Percentiles rank a stretch among this genome's conserved stretches.
Conservation (phyloP, 2,888 invertebrate species). For the Strigamia transsilvanica region DNA sequence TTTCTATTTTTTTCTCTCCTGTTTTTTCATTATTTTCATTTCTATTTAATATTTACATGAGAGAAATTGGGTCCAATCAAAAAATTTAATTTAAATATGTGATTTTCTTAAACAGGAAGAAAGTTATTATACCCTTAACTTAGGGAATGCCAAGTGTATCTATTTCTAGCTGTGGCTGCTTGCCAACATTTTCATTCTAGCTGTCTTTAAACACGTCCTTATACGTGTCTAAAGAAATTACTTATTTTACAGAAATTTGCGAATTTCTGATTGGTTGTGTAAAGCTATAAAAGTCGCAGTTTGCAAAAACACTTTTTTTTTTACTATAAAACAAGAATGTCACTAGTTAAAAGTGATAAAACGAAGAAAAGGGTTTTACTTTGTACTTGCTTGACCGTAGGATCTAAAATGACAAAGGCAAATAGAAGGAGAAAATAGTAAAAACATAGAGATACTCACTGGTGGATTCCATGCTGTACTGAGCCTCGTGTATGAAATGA, state of each 20-base stretch:
- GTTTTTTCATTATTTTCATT: background rate
- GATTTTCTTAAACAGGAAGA: slow-evolving; percentile 13
- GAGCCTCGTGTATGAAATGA: background rate
- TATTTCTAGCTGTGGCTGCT: background rate
- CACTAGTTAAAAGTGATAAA: too few relatives aligned
- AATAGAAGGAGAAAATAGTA: background rate
- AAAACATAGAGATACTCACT: background rate
- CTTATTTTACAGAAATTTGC: too few relatives aligned
- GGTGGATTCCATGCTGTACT: slow-evolving; percentile 2
- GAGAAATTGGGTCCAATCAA: background rate
- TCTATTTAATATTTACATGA: too few relatives aligned
- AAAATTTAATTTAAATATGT: background rate
- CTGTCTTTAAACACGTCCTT: slow-evolving; percentile 10
- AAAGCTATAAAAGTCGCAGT: too few relatives aligned
- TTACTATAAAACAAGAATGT: too few relatives aligned
- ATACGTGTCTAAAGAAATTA: slow-evolving; percentile 11
- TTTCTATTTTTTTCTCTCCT: background rate
- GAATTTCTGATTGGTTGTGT: too few relatives aligned
- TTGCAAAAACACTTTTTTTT: too few relatives aligned
- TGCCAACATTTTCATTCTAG: background rate
- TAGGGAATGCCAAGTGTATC: slow-evolving; percentile 5
- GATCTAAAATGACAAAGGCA: background rate
- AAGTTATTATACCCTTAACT: background rate
- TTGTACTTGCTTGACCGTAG: too few relatives aligned
- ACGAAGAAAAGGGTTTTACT: too few relatives aligned